phyloP scores from a whole-genome alignment of 2,113 vertebrate species.

The Tetrao urogallus region DNA sequence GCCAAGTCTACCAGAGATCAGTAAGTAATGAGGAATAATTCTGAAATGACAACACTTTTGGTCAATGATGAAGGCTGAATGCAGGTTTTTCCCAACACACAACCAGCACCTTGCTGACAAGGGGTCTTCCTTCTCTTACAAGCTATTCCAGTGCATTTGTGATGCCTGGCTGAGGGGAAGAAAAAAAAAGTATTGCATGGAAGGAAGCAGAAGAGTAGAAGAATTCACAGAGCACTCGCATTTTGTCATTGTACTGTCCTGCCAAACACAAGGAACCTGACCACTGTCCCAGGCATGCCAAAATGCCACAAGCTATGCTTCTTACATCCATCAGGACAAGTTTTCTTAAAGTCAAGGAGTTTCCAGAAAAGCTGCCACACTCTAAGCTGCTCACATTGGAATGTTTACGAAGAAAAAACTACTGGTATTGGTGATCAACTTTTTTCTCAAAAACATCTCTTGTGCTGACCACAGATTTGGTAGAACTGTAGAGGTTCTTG shows the following conservation, averaged over 20 bases:
- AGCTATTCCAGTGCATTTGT: accelerated
- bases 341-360: background rate
- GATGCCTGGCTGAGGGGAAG: background rate
- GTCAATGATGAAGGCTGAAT: background rate
- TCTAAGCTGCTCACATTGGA: background rate
- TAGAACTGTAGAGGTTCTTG: background rate
- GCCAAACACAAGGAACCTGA: background rate
- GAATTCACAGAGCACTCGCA: background rate
- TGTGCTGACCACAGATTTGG: accelerated
- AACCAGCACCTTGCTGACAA: background rate
- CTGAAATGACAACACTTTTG: background rate
- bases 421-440: background rate
- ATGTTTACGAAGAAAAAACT: background rate
- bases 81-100: background rate
- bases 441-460: background rate
- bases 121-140: background rate
- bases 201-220: background rate
- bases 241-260: background rate
- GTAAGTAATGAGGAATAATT: background rate
- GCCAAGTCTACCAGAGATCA: background rate
- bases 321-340: background rate
- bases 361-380: background rate
- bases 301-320: background rate
- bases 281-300: background rate
- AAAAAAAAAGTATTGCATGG: background rate